phyloP scores from a whole-genome alignment of 2,888 invertebrate genomes.

The Neria commutata region DNA sequence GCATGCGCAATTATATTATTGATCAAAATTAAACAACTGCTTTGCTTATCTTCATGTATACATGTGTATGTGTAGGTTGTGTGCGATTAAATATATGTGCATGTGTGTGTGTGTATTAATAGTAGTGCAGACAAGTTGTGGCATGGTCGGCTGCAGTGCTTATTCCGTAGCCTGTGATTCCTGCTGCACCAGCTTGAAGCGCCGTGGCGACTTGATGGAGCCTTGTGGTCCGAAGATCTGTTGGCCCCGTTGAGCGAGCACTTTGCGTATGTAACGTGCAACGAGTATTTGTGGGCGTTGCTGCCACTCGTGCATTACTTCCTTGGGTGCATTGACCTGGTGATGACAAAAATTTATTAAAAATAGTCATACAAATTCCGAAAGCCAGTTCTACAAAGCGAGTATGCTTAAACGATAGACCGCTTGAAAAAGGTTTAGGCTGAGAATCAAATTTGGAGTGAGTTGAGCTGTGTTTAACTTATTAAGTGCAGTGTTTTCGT shows the following conservation, averaged over 20 bases:
- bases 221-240: constrained; percentile 78
- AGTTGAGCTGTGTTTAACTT: no score
- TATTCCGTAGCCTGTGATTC: constrained; percentile 91
- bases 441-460: no score
- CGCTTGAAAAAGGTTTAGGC: no score
- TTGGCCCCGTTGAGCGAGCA: constrained; percentile 78
- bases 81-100: background rate
- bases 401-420: background rate
- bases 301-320: constrained; percentile 90
- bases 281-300: constrained; percentile 85
- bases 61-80: constrained; percentile 5
- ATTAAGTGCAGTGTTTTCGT: no score
- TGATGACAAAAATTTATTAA: background rate
- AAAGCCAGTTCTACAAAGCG: background rate
- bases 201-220: constrained; percentile 83
- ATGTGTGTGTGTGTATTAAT: background rate
- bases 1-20: no score
- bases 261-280: constrained; percentile 80
- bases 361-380: background rate
- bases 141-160: constrained; percentile 33
- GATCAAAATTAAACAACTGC: background rate
- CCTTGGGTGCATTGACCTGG: constrained; percentile 84
- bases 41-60: background rate
- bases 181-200: constrained; percentile 88
- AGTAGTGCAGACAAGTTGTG: background rate